These are phyloP conservation scores for Phyllotis vaccarum DNA, from an alignment of 2,797 vertebrate genomes.

Conservation along the genomic window DNA sequence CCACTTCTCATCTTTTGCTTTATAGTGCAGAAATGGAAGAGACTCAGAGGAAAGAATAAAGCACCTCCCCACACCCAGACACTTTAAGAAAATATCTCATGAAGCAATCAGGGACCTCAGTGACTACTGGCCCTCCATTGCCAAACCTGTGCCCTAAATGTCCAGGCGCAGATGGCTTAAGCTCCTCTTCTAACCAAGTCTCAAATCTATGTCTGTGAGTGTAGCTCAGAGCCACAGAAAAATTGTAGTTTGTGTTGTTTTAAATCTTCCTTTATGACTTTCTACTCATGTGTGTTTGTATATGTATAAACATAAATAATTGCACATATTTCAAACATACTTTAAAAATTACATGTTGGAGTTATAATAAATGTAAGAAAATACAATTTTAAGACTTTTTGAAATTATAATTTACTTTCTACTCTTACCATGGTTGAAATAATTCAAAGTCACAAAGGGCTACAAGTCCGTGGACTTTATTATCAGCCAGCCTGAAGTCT, in stretches of 20 bases:
- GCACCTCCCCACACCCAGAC: not conserved
- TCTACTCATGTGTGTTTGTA: not conserved
- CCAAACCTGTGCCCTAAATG: not conserved
- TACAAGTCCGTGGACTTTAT: not conserved
- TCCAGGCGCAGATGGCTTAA: not conserved
- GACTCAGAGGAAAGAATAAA: not conserved
- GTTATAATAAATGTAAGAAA: not conserved
- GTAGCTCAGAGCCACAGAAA: slow-evolving; percentile 2
- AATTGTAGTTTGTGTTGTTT: not conserved
- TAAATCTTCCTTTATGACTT: not conserved
- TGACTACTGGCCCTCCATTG: not conserved
- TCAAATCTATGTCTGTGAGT: not conserved
- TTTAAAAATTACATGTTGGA: not conserved
- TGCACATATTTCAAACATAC: not conserved
- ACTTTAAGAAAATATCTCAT: not conserved
- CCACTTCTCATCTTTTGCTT: not conserved
- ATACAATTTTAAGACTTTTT: too few species aligned
- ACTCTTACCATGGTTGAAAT: not conserved
- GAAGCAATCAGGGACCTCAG: not conserved
- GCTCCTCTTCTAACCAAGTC: not conserved
- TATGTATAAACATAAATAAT: not conserved
- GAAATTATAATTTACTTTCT: not conserved
- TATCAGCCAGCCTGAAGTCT: not conserved
- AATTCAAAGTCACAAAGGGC: not conserved
- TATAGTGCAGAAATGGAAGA: not conserved